A percentile compares a stretch with the other conserved stretches of the same genome.
Evolutionary conservation across 2,113 vertebrate genomes (phyloP).

Genomic region (Saguinus imperator): DNA sequence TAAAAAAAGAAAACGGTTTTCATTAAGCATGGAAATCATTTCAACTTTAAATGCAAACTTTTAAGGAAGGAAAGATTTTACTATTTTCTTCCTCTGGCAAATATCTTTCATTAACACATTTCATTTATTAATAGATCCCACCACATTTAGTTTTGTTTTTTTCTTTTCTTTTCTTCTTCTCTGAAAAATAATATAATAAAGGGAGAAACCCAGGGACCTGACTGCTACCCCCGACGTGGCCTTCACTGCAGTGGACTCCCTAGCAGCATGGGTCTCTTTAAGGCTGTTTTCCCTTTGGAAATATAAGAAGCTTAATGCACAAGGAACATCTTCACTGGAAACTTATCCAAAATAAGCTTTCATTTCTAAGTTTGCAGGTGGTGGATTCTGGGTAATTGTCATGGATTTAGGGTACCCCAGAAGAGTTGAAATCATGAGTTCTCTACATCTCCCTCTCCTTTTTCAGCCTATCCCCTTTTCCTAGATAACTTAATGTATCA

Average conservation of each 20-base stretch:
- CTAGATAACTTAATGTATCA: background rate
- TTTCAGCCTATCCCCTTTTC: background rate
- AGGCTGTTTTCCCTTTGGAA: background rate
- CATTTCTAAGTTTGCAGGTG: background rate
- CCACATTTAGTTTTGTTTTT: background rate
- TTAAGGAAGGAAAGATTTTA: background rate
- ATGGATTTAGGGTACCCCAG: background rate
- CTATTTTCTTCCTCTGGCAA: background rate
- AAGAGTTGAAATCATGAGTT: background rate
- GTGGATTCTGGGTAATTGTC: background rate
- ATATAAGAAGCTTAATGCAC: background rate
- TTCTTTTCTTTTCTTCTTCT: background rate
- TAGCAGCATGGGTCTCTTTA: background rate
- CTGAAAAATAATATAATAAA: background rate
- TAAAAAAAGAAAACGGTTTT: background rate
- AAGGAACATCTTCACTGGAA: background rate
- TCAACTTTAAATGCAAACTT: background rate
- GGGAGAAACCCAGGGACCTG: background rate
- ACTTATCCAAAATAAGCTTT: constrained; percentile 6
- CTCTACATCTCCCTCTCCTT: background rate
- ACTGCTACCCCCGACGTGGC: background rate
- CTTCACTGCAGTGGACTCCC: background rate
- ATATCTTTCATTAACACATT: background rate
- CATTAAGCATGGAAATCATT: background rate
- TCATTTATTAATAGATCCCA: background rate